A percentile compares a stretch with the other conserved stretches of the same genome.
phyloP scores from a whole-genome alignment of 2,797 vertebrate species.

The Dermochelys coriacea region DNA sequence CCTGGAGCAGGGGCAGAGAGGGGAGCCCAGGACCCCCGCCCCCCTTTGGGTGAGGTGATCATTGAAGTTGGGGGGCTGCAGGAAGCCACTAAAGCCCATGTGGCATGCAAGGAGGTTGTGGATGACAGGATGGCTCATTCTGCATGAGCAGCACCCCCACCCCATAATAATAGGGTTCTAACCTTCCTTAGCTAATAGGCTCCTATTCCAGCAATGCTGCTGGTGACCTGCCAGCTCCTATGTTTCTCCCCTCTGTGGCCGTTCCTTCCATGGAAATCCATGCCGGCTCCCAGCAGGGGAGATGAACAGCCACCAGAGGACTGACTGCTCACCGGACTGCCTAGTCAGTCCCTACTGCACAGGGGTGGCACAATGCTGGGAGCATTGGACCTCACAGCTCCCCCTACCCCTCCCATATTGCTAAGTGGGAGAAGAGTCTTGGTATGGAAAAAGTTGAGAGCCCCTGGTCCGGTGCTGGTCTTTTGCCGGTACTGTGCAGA shows the following conservation, averaged over 20 bases:
- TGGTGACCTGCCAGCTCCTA: background rate
- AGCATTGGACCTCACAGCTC: background rate
- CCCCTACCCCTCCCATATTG: background rate
- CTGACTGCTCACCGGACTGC: background rate
- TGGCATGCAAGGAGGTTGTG: background rate
- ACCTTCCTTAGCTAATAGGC: background rate
- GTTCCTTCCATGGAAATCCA: background rate
- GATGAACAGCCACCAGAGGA: background rate
- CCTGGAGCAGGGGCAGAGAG: background rate
- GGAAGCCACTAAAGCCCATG: background rate
- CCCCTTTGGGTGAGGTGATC: background rate
- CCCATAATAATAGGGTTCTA: background rate
- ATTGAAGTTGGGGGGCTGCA: background rate
- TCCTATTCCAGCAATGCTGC: background rate
- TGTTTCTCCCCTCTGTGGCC: too few relatives aligned
- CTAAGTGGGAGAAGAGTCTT: background rate
- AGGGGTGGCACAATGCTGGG: background rate
- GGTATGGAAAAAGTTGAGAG: background rate
- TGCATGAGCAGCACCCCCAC: background rate
- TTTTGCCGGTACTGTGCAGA: background rate
- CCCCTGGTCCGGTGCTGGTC: background rate
- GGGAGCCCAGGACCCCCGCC: rapidly evolving
- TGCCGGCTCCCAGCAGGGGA: background rate
- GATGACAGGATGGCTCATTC: background rate
- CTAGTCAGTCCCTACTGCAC: background rate